Conservation (phyloP, 2,797 vertebrate genomes). For the Tiaroga cobitis region DNA sequence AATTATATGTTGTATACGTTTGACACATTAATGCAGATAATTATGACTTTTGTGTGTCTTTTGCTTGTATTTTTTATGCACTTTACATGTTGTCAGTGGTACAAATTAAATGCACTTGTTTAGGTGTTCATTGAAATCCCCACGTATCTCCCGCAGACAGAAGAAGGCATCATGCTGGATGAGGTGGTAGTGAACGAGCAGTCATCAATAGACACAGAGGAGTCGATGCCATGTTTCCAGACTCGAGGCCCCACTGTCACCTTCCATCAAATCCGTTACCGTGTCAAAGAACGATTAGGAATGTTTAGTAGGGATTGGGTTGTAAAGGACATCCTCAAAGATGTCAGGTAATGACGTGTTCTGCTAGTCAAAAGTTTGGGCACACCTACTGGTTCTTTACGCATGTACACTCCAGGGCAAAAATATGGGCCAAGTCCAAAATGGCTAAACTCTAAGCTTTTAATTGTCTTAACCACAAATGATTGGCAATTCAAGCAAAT, state of each 20-base stretch:
- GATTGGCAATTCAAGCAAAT: too few relatives aligned
- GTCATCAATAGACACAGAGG: not conserved
- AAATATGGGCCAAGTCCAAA: too few relatives aligned
- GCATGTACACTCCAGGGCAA: too few relatives aligned
- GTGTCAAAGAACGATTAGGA: constrained; percentile 11
- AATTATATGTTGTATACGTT: not conserved
- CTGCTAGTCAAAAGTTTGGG: not conserved
- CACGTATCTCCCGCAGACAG: not conserved
- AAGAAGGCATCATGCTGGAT: constrained; percentile 13
- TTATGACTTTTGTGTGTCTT: not conserved
- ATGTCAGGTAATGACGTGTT: constrained; percentile 36
- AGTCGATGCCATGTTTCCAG: constrained; percentile 4
- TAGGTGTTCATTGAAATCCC: not conserved
- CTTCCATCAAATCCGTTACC: constrained; percentile 39
- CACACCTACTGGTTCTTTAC: too few relatives aligned
- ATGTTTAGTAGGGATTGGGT: constrained; percentile 37
- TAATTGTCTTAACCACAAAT: too few relatives aligned
- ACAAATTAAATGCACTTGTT: too few relatives aligned
- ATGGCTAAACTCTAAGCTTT: too few relatives aligned
- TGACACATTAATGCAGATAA: not conserved
- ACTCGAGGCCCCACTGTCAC: constrained; percentile 33
- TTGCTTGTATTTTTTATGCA: not conserved
- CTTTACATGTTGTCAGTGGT: not conserved
- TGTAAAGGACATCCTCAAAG: constrained; percentile 51
- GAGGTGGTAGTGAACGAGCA: constrained; percentile 6